Evolutionary conservation across 1,140 invertebrate genomes (phyloP), one percentile per base, ranked within the genome.

Genomic region (Trichonephila inaurata): DNA sequence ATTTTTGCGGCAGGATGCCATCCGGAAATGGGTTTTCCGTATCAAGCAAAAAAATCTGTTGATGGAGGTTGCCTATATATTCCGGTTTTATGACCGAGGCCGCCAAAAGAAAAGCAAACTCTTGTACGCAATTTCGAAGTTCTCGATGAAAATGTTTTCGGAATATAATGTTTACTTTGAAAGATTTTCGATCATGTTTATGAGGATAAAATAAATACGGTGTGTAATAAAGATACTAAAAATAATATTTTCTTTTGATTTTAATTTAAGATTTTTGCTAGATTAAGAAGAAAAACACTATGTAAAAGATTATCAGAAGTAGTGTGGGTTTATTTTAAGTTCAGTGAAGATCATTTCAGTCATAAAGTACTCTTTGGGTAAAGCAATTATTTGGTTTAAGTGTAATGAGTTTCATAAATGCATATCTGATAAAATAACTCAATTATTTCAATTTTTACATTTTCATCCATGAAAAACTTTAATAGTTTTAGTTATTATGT

Each of bases 1-100:
- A 87, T 87, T 87, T 40, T 62, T 87, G 58, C 62, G 44, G 88
- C 33, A 58, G 40, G 88, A 72, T 60, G 21, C 88, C 61, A 44
- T 72, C 40, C 62, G 88, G 88, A 89, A 89, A 89, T 89, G 44
- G 88, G 88, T 89, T 89, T 72, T 24, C 64, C 64, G 51, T 89
- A 89, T 89, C 88, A 89, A 85, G 44, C 64, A 62, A 72, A 77
- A 72, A 89, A 89, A 89, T 89, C 88, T 89, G 88, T 66, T 89
- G 88, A 89, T 89, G 69, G 64, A 51, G 58, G 58, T 72, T 58
- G 14, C 44, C 66, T 24, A 51, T 77, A 28, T 89, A 72, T 89
- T 72, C 66, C 24, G 33, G 19, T 89, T 89, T 89, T 72, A 72
- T 72, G 66, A 12, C 33, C n/a, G 72, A 44, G 61, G 44, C 66